phyloP scores from a whole-genome alignment of 2,797 vertebrate species.

The Helarctos malayanus region DNA sequence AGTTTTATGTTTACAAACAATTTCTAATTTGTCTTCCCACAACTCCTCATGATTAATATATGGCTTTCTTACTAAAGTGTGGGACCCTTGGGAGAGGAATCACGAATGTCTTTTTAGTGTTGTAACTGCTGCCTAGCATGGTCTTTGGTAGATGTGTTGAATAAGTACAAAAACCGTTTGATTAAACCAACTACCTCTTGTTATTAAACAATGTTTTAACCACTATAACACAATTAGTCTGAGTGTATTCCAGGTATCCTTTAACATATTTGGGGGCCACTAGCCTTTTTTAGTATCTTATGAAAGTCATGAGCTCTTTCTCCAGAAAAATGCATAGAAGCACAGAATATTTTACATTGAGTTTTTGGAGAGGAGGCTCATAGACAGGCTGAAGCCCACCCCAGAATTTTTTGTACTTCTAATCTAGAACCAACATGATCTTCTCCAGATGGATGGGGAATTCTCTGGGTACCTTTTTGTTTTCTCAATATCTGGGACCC shows the following conservation, averaged over 20 bases:
- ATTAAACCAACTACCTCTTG: conserved; percentile 15
- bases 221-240: background rate
- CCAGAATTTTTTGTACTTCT: background rate
- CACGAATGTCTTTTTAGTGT: background rate
- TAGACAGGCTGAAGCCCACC: background rate
- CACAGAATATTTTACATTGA: conserved; percentile 12
- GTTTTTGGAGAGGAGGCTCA: background rate
- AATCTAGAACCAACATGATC: conserved; percentile 11
- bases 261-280: background rate
- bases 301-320: background rate
- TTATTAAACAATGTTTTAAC: conserved; percentile 45
- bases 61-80: background rate
- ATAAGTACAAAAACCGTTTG: conserved; percentile 49
- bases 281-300: background rate
- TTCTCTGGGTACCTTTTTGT: conserved; percentile 42
- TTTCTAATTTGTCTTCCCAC: conserved; percentile 53
- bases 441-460: background rate
- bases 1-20: background rate
- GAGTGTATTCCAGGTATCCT: background rate
- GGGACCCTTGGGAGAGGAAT: background rate
- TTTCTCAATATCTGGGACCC: background rate
- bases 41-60: conserved; percentile 24
- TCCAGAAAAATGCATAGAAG: background rate
- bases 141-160: conserved; percentile 38
- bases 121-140: background rate